Conservation (phyloP, 2,888 invertebrate species). For the Leptopilina myrica region DNA sequence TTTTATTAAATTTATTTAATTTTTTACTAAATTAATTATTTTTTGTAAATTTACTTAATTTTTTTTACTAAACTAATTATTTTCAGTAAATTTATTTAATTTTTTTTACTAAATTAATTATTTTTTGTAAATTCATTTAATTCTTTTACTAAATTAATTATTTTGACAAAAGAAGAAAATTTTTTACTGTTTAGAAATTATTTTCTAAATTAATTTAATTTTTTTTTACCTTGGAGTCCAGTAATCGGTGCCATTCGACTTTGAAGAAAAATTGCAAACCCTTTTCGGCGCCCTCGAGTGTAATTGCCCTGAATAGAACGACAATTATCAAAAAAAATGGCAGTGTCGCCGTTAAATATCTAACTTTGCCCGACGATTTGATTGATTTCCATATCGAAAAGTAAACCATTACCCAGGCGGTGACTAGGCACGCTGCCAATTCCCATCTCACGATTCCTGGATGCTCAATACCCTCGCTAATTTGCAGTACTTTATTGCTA, state of each 20-base stretch:
- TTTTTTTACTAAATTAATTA: no score
- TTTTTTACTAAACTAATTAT: no score
- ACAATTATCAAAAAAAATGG: constrained; percentile 93
- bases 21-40: no score
- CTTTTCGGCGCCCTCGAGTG: constrained; percentile 90
- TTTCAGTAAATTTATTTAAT: no score
- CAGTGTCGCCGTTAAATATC: constrained; percentile 95
- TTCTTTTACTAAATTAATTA: no score
- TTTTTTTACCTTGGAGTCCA: constrained; percentile 84
- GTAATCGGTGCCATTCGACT: constrained; percentile 89
- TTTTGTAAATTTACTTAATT: no score
- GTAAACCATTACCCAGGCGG: constrained; percentile 96
- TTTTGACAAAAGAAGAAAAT: no score
- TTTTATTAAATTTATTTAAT: no score
- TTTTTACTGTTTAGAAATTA: no score
- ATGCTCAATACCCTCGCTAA: constrained; percentile 89
- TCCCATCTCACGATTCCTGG: constrained; percentile 92
- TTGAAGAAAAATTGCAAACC: constrained; percentile 92
- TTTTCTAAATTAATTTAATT: no score
- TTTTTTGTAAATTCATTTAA: no score
- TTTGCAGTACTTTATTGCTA: constrained; percentile 91
- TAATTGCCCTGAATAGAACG: constrained; percentile 91
- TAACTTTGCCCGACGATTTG: constrained; percentile 92
- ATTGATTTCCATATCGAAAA: constrained; percentile 98
- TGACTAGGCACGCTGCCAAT: constrained; percentile 90